phyloP scores from a whole-genome alignment of 2,888 invertebrate genomes.

The Rosalia funebris region DNA sequence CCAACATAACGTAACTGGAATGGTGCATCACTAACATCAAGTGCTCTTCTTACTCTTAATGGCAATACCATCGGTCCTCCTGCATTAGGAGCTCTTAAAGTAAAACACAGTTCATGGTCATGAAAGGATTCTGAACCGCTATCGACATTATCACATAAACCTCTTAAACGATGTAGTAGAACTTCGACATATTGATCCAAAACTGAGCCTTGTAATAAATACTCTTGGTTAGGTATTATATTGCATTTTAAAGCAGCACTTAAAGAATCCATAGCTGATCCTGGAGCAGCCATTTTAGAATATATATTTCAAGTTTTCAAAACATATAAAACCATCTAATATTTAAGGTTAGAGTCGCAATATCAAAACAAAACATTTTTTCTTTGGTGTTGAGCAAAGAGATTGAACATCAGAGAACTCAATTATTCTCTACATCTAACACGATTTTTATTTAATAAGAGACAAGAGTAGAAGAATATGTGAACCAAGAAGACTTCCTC shows the following conservation, averaged over 20 bases:
- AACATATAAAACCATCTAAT: too few species aligned
- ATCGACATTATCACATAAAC: constrained; percentile 93
- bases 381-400: background rate
- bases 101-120: constrained; percentile 93
- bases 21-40: constrained; percentile 84
- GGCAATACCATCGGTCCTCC: constrained; percentile 68
- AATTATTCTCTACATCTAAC: too few species aligned
- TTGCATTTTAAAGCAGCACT: constrained; percentile 83
- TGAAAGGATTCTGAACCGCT: constrained; percentile 90
- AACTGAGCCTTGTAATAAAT: constrained; percentile 92
- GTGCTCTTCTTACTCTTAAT: constrained; percentile 83
- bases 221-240: constrained; percentile 93
- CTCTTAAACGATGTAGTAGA: constrained; percentile 86
- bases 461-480: too few species aligned
- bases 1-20: constrained; percentile 94
- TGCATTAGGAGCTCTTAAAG: constrained; percentile 74
- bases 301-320: too few species aligned
- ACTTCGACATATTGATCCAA: constrained; percentile 92
- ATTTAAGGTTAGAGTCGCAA: too few species aligned
- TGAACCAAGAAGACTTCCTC: too few species aligned
- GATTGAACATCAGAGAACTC: constrained; percentile 43
- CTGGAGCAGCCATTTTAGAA: constrained; percentile 60
- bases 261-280: constrained; percentile 80
- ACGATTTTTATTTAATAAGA: too few species aligned
- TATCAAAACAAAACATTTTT: background rate